Conservation (phyloP, 2,113 vertebrate genomes). For the Anguilla rostrata region DNA sequence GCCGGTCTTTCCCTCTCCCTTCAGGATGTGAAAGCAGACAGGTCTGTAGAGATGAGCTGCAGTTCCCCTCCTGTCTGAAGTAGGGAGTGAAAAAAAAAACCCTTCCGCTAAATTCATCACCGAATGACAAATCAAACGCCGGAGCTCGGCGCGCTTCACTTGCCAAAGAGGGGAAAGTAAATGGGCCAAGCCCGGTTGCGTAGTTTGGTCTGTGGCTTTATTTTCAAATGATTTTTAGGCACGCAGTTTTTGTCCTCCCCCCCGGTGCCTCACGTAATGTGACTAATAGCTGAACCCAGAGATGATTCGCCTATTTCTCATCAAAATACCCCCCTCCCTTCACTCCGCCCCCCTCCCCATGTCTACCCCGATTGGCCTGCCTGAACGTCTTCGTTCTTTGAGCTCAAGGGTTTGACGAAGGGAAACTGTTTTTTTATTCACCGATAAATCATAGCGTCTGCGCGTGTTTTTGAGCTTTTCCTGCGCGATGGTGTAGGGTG, state of each 20-base stretch:
- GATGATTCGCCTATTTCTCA: not conserved
- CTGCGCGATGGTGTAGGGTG: not conserved
- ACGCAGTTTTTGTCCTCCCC: not conserved
- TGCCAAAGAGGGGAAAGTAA: not conserved
- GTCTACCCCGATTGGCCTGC: not conserved
- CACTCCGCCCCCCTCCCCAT: not conserved
- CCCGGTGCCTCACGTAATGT: too few species aligned
- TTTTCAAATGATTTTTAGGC: not conserved
- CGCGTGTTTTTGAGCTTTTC: not conserved
- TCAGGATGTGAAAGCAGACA: slow-evolving; percentile 65
- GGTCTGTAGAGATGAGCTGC: slow-evolving; percentile 41
- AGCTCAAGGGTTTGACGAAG: not conserved
- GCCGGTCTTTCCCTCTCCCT: slow-evolving; percentile 31
- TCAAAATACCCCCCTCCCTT: not conserved
- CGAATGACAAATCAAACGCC: not conserved
- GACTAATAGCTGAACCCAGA: not conserved
- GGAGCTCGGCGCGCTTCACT: not conserved
- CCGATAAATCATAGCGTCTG: not conserved
- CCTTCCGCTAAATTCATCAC: not conserved
- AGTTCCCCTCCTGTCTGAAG: slow-evolving; percentile 42
- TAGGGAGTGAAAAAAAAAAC: slow-evolving; percentile 29
- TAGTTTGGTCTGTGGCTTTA: not conserved
- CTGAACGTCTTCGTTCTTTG: not conserved
- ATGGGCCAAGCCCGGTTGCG: not conserved
- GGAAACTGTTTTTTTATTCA: not conserved